Base-by-base conservation (phyloP, 2,888 invertebrate genomes). In the Miltochrista miniata region DNA sequence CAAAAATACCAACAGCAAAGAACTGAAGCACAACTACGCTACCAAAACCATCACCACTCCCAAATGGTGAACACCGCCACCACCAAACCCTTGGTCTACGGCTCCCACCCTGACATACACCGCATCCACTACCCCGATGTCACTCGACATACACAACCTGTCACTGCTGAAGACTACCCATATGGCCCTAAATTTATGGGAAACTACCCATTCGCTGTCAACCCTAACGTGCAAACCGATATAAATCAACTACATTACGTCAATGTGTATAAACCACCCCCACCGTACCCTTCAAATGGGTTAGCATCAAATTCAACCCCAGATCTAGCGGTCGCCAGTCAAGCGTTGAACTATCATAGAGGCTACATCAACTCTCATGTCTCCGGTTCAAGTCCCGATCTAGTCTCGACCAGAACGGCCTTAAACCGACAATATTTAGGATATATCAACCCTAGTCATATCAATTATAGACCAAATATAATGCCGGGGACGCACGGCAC, bases 261-360 rank as follows among this genome's bases (percentile, higher is more conserved):
- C 14, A 95, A 95, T 72, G 92, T 95, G 7, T 95, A 94, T 76
- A 96, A 97, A 79, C 96, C 97, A 0, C 97, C 97, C 0, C 97
- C 97, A 0, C 96, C 97, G 0, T 97, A 97, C 85, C 96, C 96
- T 0, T 94, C 94, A 0, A 95, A 94, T 72, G 93, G 95, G 0
- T 87, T 95, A n/a, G 95, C 95, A 44, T 96, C 96, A 8, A 96
- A 95, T 67, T 96, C 96, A 0, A 97, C 97, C 0, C 97, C 97
- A 0, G 97, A 97, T 79, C 81, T 97, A 49, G 96, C 97, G 0
- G 94, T 94, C 1, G 95, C 95, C 1, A 94, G 95, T 49, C 95
- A 94, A 68, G 93, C 93, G 0, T 73, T 90, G 0, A 88, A 87
- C 53, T 90, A 90, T 65, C 90, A 90, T 41, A 55, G 90, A 46